These are phyloP conservation scores for Himalopsyche anomala DNA, from an alignment of 2,888 invertebrate genomes.

Conservation along the genomic window DNA sequence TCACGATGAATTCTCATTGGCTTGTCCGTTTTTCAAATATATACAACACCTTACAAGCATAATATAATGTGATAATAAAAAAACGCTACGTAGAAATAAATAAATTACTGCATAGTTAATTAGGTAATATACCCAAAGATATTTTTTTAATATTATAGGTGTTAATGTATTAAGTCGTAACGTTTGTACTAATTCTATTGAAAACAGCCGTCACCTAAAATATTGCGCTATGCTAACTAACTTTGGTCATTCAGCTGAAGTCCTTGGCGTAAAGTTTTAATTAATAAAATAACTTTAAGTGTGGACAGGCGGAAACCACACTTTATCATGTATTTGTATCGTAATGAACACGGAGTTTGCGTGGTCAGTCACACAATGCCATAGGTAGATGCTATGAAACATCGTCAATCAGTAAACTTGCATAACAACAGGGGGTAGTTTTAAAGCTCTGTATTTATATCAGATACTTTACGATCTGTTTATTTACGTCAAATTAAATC, in stretches of 20 bases:
- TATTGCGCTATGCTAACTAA: slow-evolving; percentile 11
- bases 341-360: slow-evolving; percentile 16
- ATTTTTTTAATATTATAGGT: neutral
- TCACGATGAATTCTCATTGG: too few relatives aligned
- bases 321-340: slow-evolving; percentile 30
- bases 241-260: slow-evolving; percentile 6
- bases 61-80: too few relatives aligned
- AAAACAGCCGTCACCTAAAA: slow-evolving; percentile 38
- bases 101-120: too few relatives aligned
- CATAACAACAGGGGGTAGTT: too few relatives aligned
- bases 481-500: too few relatives aligned
- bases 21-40: too few relatives aligned
- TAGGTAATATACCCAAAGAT: too few relatives aligned
- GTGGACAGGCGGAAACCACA: slow-evolving; percentile 22
- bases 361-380: neutral
- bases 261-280: neutral
- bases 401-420: too few relatives aligned
- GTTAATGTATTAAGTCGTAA: slow-evolving; percentile 1
- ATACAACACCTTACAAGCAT: too few relatives aligned
- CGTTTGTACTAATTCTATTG: neutral
- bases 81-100: too few relatives aligned
- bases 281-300: slow-evolving; percentile 34
- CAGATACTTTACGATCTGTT: too few relatives aligned
- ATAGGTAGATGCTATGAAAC: neutral
- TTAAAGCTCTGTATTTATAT: too few relatives aligned